phyloP scores from a whole-genome alignment of 2,797 vertebrate genomes.

The Coluber constrictor region DNA sequence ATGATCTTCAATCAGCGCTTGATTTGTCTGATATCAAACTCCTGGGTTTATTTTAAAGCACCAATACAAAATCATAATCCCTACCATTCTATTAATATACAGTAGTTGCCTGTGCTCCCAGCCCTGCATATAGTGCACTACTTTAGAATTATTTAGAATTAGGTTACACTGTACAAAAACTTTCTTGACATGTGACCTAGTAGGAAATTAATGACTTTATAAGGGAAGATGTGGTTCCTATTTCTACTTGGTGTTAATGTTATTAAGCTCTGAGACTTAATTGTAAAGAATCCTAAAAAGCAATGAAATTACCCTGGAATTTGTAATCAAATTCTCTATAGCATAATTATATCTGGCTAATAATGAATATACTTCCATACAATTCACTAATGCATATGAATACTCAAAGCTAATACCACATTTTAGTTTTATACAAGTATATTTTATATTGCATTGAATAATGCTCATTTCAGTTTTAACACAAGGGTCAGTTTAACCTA shows the following conservation, averaged over 20 bases:
- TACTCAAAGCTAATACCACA: background rate
- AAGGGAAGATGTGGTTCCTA: background rate
- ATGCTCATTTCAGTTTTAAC: background rate
- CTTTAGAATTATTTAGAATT: background rate
- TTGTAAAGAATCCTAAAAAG: background rate
- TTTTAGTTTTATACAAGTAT: background rate
- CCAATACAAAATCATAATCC: background rate
- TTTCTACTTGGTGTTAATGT: background rate
- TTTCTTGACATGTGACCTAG: background rate
- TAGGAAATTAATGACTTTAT: background rate
- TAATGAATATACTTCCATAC: background rate
- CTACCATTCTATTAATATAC: background rate
- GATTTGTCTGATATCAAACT: background rate
- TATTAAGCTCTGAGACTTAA: background rate
- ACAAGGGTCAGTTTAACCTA: background rate
- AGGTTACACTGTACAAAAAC: background rate
- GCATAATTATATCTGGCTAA: background rate
- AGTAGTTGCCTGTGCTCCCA: background rate
- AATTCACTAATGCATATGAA: background rate
- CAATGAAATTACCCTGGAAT: background rate
- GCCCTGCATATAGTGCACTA: background rate
- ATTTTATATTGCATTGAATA: background rate
- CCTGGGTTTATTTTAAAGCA: background rate
- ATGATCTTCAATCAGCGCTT: background rate
- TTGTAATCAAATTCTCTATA: background rate